These are phyloP conservation scores for Linnaemya vulpina DNA, from an alignment of 2,888 invertebrate genomes.

Conservation along the genomic window DNA sequence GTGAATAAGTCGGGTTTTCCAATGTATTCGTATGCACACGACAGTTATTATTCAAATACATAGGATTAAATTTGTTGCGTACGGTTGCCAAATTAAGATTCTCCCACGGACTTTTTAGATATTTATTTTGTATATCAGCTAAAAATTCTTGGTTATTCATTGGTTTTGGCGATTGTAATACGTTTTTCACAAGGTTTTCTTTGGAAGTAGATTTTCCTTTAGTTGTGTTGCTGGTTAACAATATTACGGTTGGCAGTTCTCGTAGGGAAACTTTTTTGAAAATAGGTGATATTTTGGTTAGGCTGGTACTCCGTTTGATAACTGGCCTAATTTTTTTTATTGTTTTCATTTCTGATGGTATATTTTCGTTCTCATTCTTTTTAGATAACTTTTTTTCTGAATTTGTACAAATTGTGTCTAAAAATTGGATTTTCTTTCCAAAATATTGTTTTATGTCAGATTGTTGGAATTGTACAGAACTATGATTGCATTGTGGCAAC, in stretches of 20 bases:
- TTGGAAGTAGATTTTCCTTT: background rate
- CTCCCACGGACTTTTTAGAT: background rate
- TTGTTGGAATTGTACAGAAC: slow-evolving; percentile 14
- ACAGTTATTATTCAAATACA: background rate
- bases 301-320: background rate
- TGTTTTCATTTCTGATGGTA: background rate
- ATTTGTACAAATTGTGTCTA: background rate
- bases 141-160: background rate
- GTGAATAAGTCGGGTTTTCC: too few relatives aligned
- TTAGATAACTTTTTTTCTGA: too few relatives aligned
- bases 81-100: background rate
- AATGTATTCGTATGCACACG: background rate
- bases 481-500: background rate
- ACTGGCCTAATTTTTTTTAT: background rate
- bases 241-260: background rate
- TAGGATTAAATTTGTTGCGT: background rate
- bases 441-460: slow-evolving; percentile 4
- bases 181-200: background rate
- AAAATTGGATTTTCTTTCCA: background rate
- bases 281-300: background rate
- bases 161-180: background rate
- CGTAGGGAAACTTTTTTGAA: background rate
- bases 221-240: too few relatives aligned
- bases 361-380: too few relatives aligned
- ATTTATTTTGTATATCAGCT: background rate